A percentile compares a stretch with the other conserved stretches of the same genome.
Conservation (phyloP, 2,113 vertebrate species). For the Heterocephalus glaber region DNA sequence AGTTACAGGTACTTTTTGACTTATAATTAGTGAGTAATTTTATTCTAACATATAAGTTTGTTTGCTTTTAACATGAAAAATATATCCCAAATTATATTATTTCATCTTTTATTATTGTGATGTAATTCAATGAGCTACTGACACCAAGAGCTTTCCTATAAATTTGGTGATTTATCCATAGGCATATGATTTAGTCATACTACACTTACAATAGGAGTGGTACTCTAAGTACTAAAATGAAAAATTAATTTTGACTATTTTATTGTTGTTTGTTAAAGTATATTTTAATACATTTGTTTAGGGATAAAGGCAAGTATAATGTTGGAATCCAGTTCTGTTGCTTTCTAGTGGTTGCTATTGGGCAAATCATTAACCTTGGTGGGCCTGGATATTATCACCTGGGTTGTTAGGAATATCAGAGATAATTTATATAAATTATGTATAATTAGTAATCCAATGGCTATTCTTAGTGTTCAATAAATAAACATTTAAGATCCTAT, state of each 20-base stretch:
- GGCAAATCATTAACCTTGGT: background rate
- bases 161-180: conserved; percentile 5
- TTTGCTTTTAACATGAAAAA: conserved; percentile 58
- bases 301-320: fast-evolving
- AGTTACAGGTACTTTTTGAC: conserved; percentile 50
- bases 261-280: background rate
- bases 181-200: background rate
- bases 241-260: conserved; percentile 5
- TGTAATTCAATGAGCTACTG: background rate
- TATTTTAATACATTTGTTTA: background rate
- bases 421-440: background rate
- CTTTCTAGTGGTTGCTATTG: background rate
- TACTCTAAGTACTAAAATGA: background rate
- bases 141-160: background rate
- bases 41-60: conserved; percentile 49
- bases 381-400: background rate
- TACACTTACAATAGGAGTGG: background rate
- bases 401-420: background rate
- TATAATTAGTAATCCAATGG: background rate
- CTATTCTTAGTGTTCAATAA: background rate
- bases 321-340: background rate
- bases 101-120: background rate
- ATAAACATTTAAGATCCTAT: background rate
- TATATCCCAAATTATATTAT: conserved; percentile 27
- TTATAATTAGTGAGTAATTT: conserved; percentile 62